Conservation (phyloP, 2,888 invertebrate species). For the Lycophotia porphyrea region DNA sequence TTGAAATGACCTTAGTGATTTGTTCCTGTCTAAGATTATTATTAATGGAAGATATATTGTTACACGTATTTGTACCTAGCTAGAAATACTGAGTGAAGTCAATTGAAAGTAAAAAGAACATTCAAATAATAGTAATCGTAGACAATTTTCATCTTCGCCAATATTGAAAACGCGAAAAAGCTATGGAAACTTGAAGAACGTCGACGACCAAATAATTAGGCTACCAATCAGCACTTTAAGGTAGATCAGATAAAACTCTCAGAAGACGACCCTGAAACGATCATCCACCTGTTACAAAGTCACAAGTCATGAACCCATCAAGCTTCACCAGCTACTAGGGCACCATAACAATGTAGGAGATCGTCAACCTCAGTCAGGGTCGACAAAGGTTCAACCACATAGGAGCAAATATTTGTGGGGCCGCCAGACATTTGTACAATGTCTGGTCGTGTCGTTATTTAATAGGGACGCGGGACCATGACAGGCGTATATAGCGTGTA, state of each 20-base stretch:
- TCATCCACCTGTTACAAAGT: background rate
- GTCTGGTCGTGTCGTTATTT: slow-evolving; percentile 30
- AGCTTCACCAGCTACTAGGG: slow-evolving; percentile 2
- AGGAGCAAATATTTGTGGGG: slow-evolving; percentile 44
- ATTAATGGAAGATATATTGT: slow-evolving; percentile 14
- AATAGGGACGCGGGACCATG: slow-evolving; percentile 14
- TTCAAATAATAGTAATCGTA: background rate
- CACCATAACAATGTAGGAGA: slow-evolving; percentile 32
- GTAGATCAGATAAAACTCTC: background rate
- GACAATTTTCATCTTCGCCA: no score
- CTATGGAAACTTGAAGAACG: no score
- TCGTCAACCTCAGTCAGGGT: slow-evolving; percentile 55
- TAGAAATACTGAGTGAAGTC: background rate
- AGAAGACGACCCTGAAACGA: background rate
- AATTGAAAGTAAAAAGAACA: background rate
- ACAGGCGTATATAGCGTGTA: background rate
- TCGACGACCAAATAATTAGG: background rate
- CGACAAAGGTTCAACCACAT: slow-evolving; percentile 38
- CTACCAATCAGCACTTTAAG: background rate
- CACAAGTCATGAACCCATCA: slow-evolving; percentile 41
- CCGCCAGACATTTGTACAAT: slow-evolving; percentile 35
- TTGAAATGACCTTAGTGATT: slow-evolving; percentile 44
- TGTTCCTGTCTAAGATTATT: slow-evolving; percentile 29
- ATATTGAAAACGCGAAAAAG: background rate
- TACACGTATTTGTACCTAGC: background rate